These are phyloP conservation scores for Eira barbara DNA, from an alignment of 2,113 vertebrate genomes.

Conservation along the genomic window DNA sequence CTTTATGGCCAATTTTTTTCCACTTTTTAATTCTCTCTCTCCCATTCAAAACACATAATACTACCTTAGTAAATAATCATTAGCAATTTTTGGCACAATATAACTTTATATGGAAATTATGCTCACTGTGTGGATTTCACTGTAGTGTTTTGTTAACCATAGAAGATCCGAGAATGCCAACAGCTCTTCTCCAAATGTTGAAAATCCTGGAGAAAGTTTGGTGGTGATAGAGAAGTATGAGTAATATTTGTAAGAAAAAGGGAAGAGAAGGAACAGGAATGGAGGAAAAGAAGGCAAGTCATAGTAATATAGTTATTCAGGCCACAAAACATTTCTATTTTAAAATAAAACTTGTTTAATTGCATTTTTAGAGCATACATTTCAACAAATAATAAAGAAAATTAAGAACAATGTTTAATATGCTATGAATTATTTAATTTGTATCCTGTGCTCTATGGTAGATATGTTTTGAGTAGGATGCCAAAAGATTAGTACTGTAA, in stretches of 20 bases:
- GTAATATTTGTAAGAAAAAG: background rate
- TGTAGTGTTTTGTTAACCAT: background rate
- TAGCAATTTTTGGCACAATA: background rate
- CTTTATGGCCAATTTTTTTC: background rate
- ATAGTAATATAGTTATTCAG: background rate
- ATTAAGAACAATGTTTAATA: background rate
- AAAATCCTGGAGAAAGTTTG: background rate
- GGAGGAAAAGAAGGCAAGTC: background rate
- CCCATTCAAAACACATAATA: background rate
- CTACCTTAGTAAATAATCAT: background rate
- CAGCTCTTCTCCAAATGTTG: background rate
- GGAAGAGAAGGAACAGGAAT: background rate
- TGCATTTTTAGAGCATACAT: background rate
- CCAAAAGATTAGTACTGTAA: background rate
- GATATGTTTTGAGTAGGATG: background rate
- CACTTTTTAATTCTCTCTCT: background rate
- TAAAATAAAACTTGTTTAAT: background rate
- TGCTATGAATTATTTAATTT: background rate
- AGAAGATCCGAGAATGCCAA: background rate
- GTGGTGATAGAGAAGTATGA: background rate
- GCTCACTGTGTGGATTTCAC: background rate
- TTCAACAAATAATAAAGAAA: background rate
- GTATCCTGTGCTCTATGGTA: background rate
- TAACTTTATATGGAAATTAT: background rate
- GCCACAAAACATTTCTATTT: background rate